A percentile compares a stretch with the other conserved stretches of the same genome.
These are phyloP conservation scores for Caenorhabditis elegans DNA, from an alignment of 1,140 invertebrate species.

Conservation along the genomic window WBcel235 BX284606.5:4916001-4916500, in stretches of 20 bases:
- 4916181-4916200: neutral
- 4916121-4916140: neutral
- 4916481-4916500: conserved; percentile 18
- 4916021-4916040: too few species aligned
- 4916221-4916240: conserved; percentile 20
- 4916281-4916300: neutral
- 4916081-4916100: conserved; percentile 19
- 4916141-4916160: neutral
- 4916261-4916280: conserved; percentile 18
- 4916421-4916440: conserved; percentile 21
- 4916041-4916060: neutral
- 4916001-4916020: too few species aligned
- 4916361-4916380: neutral
- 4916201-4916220: conserved; percentile 22
- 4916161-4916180: neutral
- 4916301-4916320: neutral
- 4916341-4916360: conserved; percentile 9
- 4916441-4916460: conserved; percentile 20
- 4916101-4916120: conserved; percentile 19
- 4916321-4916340: conserved; percentile 31
- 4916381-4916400: neutral
- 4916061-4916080: neutral
- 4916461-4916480: conserved; percentile 9
- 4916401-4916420: conserved; percentile 30
- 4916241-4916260: neutral